A percentile compares a stretch with the other conserved stretches of the same genome.
These are phyloP conservation scores for Pogonomyrmex californicus DNA, from an alignment of 1,140 invertebrate genomes.

Conservation along the genomic window DNA sequence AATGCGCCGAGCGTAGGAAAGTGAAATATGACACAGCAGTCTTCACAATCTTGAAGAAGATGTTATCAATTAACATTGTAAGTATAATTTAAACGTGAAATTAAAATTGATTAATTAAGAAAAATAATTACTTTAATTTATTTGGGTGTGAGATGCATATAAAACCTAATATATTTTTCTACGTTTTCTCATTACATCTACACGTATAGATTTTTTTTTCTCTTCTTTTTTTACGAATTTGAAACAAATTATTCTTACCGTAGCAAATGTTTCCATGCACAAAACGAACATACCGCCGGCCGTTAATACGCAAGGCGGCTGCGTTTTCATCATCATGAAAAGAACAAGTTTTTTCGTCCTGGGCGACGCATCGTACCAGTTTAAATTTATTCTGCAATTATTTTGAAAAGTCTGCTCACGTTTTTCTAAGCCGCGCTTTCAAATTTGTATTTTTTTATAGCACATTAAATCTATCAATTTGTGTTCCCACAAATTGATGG, in stretches of 20 bases:
- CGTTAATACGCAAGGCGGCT: constrained; percentile 37
- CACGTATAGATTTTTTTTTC: neutral
- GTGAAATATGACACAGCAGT: constrained; percentile 47
- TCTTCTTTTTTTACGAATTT: neutral
- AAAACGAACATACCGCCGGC: constrained; percentile 54
- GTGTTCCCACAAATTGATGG: neutral
- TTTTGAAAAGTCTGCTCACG: neutral
- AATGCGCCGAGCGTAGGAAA: constrained; percentile 25
- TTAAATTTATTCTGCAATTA: constrained; percentile 55
- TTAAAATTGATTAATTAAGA: neutral
- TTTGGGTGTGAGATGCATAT: neutral
- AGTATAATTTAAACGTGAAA: constrained; percentile 13
- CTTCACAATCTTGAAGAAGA: constrained; percentile 49
- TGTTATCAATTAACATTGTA: neutral
- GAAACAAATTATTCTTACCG: constrained; percentile 36
- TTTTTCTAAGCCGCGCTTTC: neutral
- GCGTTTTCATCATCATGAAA: constrained; percentile 54
- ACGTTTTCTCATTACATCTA: neutral
- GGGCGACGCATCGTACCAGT: constrained; percentile 39
- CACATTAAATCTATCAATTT: neutral
- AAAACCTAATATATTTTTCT: neutral
- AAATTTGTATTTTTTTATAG: neutral
- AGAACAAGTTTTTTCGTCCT: constrained; percentile 46
- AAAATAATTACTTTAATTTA: no score
- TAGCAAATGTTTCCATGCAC: constrained; percentile 49